Conservation (phyloP, 1,140 invertebrate species). For the Drosophila cardini region DNA sequence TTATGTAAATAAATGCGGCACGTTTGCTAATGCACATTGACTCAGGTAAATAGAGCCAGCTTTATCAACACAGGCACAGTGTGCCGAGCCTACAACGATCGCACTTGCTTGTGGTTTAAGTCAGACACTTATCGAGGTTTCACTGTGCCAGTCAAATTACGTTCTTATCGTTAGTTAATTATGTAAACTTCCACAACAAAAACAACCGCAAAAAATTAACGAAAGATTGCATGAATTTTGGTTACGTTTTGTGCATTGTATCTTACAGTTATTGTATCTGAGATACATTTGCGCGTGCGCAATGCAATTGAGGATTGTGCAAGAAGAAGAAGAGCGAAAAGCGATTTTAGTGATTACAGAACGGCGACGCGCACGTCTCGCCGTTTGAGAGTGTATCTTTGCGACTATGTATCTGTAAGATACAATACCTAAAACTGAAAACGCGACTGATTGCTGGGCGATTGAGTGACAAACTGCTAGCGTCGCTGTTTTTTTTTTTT, state of each 20-base stretch:
- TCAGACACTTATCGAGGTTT: background rate
- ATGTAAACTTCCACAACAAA: slow-evolving; percentile 13
- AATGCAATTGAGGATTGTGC: slow-evolving; percentile 26
- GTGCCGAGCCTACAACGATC: background rate
- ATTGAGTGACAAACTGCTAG: slow-evolving; percentile 81
- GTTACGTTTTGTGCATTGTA: background rate
- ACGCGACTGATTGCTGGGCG: slow-evolving; percentile 76
- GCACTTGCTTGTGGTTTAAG: too few relatives aligned
- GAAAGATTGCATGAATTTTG: slow-evolving; percentile 11
- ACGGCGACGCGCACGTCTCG: slow-evolving; percentile 37
- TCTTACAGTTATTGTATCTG: slow-evolving; percentile 43
- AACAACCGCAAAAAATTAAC: background rate
- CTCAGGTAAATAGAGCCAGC: slow-evolving; percentile 53
- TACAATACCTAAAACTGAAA: slow-evolving; percentile 38
- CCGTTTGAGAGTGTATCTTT: slow-evolving; percentile 16
- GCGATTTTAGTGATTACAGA: slow-evolving; percentile 24
- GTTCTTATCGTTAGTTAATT: slow-evolving; percentile 18
- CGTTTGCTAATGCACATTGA: slow-evolving; percentile 43
- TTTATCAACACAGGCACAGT: slow-evolving; percentile 36
- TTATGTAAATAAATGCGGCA: slow-evolving; percentile 54
- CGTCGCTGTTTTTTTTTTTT: slow-evolving; percentile 64
- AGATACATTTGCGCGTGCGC: slow-evolving; percentile 62
- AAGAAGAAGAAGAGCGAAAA: slow-evolving; percentile 10
- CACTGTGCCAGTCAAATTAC: background rate
- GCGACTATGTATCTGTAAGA: slow-evolving; percentile 54